A percentile compares a stretch with the other conserved stretches of the same genome.
phyloP scores from a whole-genome alignment of 2,888 invertebrate genomes.

The Epirrhoe alternata region DNA sequence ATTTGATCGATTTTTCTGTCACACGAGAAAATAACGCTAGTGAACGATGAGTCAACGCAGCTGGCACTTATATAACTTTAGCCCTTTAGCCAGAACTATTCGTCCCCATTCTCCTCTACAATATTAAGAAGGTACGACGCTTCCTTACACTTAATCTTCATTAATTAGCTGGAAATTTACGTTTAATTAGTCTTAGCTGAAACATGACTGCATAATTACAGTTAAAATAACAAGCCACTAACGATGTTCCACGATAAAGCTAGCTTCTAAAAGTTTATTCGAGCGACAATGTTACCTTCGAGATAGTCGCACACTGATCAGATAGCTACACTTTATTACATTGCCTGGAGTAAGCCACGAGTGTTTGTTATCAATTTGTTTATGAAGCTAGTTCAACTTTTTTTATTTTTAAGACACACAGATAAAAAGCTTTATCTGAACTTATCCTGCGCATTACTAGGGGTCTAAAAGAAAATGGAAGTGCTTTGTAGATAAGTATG shows the following conservation, averaged over 20 bases:
- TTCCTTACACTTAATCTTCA: background rate
- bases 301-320: constrained; percentile 26
- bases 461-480: background rate
- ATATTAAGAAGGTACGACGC: background rate
- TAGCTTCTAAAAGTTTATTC: constrained; percentile 13
- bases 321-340: constrained; percentile 24
- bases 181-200: background rate
- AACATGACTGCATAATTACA: constrained; percentile 12
- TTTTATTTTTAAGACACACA: background rate
- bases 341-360: constrained; percentile 16
- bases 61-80: no score
- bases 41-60: no score
- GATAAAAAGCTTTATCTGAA: background rate
- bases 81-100: no score
- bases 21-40: no score
- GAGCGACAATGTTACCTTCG: constrained; percentile 25
- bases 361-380: constrained; percentile 22
- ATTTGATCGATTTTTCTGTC: no score
- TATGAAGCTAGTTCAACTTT: constrained; percentile 13
- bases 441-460: background rate
- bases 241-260: constrained; percentile 7
- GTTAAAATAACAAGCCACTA: constrained; percentile 16
- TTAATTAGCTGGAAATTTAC: constrained; percentile 5
- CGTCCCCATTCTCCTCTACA: no score
- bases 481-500: no score